Base-by-base conservation (phyloP, 2,113 vertebrate species). In the Suricata suricatta region DNA sequence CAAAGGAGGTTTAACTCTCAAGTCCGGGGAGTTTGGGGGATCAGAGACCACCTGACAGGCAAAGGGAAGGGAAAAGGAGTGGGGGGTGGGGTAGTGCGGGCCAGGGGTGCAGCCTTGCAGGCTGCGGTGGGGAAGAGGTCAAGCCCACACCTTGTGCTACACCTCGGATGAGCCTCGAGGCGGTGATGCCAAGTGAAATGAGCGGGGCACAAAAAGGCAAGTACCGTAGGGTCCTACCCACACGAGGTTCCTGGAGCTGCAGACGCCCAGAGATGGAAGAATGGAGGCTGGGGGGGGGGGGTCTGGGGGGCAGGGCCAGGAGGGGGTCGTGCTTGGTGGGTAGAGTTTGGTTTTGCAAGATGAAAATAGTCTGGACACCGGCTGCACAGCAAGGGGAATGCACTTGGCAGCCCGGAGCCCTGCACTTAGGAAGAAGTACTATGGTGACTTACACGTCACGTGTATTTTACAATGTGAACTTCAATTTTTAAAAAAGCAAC, bases 181-280 rank as follows among this genome's bases (percentile, higher is more conserved):
- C 68, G 11, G 1, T 3, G 0, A 17, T 14, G n/a, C 76, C 14
- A 12, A 9, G 63, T 23, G n/a, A 68, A 33, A 33, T 11, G 1
- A 69, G 33, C 77, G 47, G 14, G 29, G 11, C 77, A 25, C 77
- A 17, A 13, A 3, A 33, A 31, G 47, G 54, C 44, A 31, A 23
- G 31, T 35, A 8, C 76, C 2, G 77, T 44, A 2, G 0, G 64
- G 12, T 11, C 38, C n/a, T 35, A 54, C 35, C 1, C 2, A 1
- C 4, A 1, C 1, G 8, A 66, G 33, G 74, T 2, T 1, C 41
- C 21, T n/a, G 27, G 41, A 4, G 41, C 1, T 0, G 3, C 13
- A 31, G 17, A 3, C 23, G 21, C 15, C 76, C 64, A 29, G 13
- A 41, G 89, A 15, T 64, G 11, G 77, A 79, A 52, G 29, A n/a